These are phyloP conservation scores for Drymodes brunneopygia DNA, from an alignment of 2,113 vertebrate genomes.

Conservation along the genomic window DNA sequence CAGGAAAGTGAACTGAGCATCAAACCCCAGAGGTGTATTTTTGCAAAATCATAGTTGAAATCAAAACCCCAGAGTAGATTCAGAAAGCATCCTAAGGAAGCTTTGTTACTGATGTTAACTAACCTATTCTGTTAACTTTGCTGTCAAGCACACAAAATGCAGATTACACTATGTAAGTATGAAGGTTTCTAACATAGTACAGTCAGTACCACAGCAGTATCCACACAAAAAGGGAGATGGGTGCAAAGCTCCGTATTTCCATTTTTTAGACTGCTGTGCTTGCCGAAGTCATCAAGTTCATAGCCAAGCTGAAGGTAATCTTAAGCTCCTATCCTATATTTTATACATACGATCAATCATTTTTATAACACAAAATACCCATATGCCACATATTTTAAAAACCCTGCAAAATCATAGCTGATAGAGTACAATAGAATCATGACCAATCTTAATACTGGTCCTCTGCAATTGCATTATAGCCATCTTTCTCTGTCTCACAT, in stretches of 20 bases:
- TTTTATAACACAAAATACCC: background rate
- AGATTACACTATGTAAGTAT: background rate
- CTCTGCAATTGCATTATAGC: background rate
- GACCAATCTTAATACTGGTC: background rate
- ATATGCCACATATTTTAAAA: background rate
- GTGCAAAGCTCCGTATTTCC: background rate
- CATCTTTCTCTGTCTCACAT: background rate
- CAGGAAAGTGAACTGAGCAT: background rate
- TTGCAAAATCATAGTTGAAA: background rate
- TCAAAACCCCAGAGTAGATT: background rate
- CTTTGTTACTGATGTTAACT: background rate
- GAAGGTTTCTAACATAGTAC: background rate
- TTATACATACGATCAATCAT: background rate
- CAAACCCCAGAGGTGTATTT: background rate
- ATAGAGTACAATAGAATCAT: background rate
- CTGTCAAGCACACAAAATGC: background rate
- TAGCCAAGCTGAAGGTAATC: background rate
- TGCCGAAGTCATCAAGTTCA: background rate
- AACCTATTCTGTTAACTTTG: background rate
- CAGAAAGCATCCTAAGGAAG: background rate
- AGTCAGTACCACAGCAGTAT: background rate
- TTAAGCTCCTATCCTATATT: background rate
- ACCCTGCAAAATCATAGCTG: background rate
- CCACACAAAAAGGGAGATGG: background rate
- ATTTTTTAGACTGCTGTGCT: background rate